Evolutionary conservation across 2,888 invertebrate genomes (phyloP).

Genomic region (Philereme vetulata): DNA sequence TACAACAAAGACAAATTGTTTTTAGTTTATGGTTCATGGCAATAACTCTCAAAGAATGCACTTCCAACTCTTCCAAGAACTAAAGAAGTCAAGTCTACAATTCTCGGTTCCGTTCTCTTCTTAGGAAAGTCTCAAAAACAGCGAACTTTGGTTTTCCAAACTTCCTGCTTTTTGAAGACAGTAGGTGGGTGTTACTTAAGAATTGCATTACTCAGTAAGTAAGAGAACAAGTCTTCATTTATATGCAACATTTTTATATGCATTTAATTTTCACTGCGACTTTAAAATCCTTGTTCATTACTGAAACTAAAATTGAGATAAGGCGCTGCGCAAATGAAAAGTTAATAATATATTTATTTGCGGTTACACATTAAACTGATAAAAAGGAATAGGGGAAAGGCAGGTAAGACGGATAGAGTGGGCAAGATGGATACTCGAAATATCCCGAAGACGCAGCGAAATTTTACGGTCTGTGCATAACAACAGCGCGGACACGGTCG

Average conservation of each 20-base stretch:
- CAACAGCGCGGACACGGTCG: too few relatives aligned
- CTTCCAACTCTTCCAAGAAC: too few relatives aligned
- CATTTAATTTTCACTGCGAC: conserved; percentile 41
- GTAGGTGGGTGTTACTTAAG: conserved; percentile 40
- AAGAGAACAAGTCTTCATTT: conserved; percentile 49
- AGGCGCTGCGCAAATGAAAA: not conserved
- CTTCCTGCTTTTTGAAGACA: conserved; percentile 49
- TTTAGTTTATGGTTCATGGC: too few relatives aligned
- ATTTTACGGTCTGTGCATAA: too few relatives aligned
- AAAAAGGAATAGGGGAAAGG: too few relatives aligned
- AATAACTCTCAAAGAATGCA: not conserved
- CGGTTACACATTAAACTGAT: too few relatives aligned
- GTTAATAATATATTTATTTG: not conserved
- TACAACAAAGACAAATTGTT: too few relatives aligned
- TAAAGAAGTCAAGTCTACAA: conserved; percentile 7
- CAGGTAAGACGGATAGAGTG: too few relatives aligned
- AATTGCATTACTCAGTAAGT: conserved; percentile 15
- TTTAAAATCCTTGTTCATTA: conserved; percentile 5
- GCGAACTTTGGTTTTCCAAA: conserved; percentile 45
- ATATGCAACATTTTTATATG: conserved; percentile 44
- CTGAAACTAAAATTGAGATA: not conserved
- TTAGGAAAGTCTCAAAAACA: conserved; percentile 38
- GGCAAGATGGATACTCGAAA: too few relatives aligned
- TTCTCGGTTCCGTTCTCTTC: conserved; percentile 25
- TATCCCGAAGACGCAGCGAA: too few relatives aligned